phyloP scores from a whole-genome alignment of 1,140 invertebrate species.

The Mizuhopecten yessoensis region DNA sequence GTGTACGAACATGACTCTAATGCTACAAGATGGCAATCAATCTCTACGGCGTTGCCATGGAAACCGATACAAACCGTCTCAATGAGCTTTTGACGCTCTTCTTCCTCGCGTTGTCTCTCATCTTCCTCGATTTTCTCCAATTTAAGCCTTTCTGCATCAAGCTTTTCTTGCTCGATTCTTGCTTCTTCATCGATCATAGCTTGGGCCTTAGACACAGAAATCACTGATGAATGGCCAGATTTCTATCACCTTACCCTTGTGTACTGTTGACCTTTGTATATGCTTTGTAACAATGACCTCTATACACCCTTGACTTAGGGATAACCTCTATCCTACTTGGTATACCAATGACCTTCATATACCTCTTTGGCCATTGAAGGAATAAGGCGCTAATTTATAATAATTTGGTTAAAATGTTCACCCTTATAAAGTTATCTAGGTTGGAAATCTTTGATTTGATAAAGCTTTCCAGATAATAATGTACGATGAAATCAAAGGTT shows the following conservation, averaged over 20 bases:
- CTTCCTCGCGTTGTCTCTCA: neutral
- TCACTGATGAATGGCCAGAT: neutral
- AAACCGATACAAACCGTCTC: constrained; percentile 30
- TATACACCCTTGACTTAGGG: neutral
- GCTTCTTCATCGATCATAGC: constrained; percentile 8
- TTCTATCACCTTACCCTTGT: too few species aligned
- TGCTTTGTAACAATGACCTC: too few species aligned
- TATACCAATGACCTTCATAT: too few species aligned
- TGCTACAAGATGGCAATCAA: constrained; percentile 20
- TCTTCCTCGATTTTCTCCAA: neutral
- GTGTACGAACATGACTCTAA: constrained; percentile 38
- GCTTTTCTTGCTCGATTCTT: constrained; percentile 32
- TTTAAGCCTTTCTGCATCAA: constrained; percentile 38
- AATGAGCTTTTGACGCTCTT: constrained; percentile 26
- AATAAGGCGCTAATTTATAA: too few species aligned
- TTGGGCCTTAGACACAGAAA: constrained; percentile 31
- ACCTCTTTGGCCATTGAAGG: neutral
- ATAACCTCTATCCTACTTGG: neutral
- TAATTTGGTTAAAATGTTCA: too few species aligned
- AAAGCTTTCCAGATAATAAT: neutral
- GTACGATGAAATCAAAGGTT: neutral
- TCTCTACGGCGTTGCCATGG: constrained; percentile 5
- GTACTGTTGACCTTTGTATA: too few species aligned
- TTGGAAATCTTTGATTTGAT: too few species aligned
- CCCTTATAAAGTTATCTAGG: too few species aligned